Percentiles rank a stretch among this genome's conserved stretches.
These are phyloP conservation scores for Diplodus sargus DNA, from an alignment of 2,797 vertebrate genomes.

Conservation along the genomic window DNA sequence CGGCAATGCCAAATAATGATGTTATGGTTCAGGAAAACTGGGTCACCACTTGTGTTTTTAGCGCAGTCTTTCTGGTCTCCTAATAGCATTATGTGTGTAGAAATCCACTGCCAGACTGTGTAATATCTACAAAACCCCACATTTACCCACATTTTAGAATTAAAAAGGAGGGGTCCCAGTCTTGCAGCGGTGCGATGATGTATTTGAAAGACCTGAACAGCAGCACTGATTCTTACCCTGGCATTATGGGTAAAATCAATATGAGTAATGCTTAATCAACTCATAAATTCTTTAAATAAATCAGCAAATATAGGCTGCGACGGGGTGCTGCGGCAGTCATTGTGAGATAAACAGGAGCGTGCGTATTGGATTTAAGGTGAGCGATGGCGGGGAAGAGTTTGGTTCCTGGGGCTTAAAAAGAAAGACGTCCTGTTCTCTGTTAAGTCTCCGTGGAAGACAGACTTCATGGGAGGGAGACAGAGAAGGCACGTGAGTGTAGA, in stretches of 20 bases:
- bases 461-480: slow-evolving; percentile 13
- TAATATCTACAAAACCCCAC: slow-evolving; percentile 34
- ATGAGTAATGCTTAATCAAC: neutral
- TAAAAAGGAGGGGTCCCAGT: neutral
- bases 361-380: slow-evolving; percentile 11
- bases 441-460: slow-evolving; percentile 17
- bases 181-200: neutral
- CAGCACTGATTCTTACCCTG: neutral
- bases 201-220: slow-evolving; percentile 2
- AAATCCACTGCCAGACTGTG: slow-evolving; percentile 44
- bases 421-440: neutral
- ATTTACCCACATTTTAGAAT: slow-evolving; percentile 14
- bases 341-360: neutral
- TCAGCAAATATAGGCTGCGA: neutral
- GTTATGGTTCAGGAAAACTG: slow-evolving; percentile 67
- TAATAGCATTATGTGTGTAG: slow-evolving; percentile 57
- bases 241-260: neutral
- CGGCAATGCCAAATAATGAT: slow-evolving; percentile 60
- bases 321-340: neutral
- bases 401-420: slow-evolving; percentile 19
- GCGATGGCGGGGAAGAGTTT: slow-evolving; percentile 18
- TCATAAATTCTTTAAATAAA: neutral
- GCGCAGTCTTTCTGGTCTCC: slow-evolving; percentile 54
- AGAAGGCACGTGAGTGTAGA: slow-evolving; percentile 18
- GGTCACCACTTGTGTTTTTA: slow-evolving; percentile 71